Conservation (phyloP, 2,113 vertebrate genomes). For the Bolborhynchus lineola region DNA sequence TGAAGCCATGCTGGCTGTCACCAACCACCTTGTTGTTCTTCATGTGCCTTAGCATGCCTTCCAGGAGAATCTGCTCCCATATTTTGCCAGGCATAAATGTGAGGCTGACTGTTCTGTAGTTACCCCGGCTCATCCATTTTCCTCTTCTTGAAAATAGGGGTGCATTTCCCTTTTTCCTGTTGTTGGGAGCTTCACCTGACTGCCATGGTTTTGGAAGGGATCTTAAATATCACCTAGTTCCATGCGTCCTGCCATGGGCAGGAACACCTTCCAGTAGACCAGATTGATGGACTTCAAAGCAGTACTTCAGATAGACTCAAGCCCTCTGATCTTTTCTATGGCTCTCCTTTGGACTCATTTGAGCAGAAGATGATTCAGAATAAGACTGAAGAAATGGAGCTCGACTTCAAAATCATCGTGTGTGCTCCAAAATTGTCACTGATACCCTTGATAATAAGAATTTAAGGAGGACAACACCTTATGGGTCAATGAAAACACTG, state of each 20-base stretch:
- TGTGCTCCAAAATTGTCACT: neutral
- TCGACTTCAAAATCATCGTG: neutral
- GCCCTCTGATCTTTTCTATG: neutral
- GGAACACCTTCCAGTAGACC: neutral
- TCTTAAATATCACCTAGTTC: neutral
- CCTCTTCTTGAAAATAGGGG: too few relatives aligned
- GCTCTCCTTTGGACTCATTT: neutral
- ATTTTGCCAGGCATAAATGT: too few relatives aligned
- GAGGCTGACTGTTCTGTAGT: too few relatives aligned
- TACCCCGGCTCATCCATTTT: too few relatives aligned
- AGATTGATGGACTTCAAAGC: neutral
- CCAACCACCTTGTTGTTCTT: too few relatives aligned
- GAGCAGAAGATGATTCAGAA: neutral
- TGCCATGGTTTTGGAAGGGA: neutral
- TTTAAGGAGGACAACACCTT: neutral
- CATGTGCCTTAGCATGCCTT: too few relatives aligned
- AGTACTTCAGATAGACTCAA: neutral
- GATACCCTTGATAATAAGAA: neutral
- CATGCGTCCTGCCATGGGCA: neutral
- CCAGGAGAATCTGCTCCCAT: too few relatives aligned
- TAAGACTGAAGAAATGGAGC: neutral
- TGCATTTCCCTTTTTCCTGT: too few relatives aligned
- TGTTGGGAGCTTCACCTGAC: too few relatives aligned
- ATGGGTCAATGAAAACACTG: neutral
- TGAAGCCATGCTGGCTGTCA: too few relatives aligned